Evolutionary conservation across 2,888 invertebrate species (phyloP).

Genomic region (Amblyjoppa proteus): DNA sequence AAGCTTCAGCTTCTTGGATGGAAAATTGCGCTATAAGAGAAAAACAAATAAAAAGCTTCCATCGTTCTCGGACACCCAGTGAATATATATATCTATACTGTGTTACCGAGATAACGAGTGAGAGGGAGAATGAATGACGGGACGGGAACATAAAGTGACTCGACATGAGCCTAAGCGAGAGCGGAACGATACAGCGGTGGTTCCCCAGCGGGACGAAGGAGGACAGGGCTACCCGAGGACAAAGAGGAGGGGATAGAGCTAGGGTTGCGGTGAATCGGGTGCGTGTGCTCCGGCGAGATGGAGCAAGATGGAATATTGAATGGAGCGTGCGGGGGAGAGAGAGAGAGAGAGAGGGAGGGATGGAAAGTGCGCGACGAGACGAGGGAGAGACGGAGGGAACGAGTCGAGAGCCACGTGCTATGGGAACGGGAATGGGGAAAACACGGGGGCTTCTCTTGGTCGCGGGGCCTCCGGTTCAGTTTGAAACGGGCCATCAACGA

Average conservation of each 20-base stretch:
- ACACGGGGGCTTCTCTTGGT: constrained; percentile 71
- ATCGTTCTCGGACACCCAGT: constrained; percentile 47
- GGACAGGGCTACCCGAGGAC: constrained; percentile 48
- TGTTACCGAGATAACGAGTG: constrained; percentile 57
- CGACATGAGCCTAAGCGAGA: constrained; percentile 47
- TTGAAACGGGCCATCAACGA: constrained; percentile 83
- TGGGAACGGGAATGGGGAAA: constrained; percentile 81
- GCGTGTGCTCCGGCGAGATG: constrained; percentile 48
- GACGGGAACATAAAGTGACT: constrained; percentile 62
- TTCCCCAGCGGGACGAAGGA: constrained; percentile 30
- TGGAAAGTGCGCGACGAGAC: constrained; percentile 59
- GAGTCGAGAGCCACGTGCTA: constrained; percentile 81
- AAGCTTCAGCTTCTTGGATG: too few relatives aligned
- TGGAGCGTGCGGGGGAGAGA: constrained; percentile 35
- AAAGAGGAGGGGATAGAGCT: constrained; percentile 49
- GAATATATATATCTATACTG: constrained; percentile 42
- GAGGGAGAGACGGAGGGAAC: constrained; percentile 66
- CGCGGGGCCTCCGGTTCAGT: constrained; percentile 77
- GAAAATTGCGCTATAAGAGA: too few relatives aligned
- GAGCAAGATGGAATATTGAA: constrained; percentile 24
- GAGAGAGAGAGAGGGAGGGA: constrained; percentile 62
- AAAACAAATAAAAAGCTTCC: not conserved
- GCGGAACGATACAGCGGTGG: constrained; percentile 29
- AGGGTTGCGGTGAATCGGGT: constrained; percentile 65
- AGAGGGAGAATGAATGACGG: constrained; percentile 45